Evolutionary conservation across 2,888 invertebrate species (phyloP).

Genomic region (Geotrupes spiniger): DNA sequence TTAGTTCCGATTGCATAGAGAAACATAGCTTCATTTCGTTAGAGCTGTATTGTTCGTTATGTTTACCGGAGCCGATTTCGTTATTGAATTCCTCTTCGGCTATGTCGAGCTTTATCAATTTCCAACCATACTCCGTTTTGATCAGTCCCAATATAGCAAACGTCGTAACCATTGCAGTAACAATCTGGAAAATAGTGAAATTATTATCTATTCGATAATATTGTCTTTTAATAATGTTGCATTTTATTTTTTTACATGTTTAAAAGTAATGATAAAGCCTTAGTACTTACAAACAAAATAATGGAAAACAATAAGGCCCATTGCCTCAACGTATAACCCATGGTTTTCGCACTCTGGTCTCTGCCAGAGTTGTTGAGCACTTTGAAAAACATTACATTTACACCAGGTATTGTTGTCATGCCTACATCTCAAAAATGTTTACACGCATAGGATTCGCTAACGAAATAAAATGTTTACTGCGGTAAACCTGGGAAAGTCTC

Average conservation of each 20-base stretch:
- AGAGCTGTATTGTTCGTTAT: slow-evolving; percentile 22
- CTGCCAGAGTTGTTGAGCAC: background rate
- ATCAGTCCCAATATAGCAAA: slow-evolving; percentile 37
- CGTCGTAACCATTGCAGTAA: slow-evolving; percentile 37
- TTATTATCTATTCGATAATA: background rate
- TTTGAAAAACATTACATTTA: slow-evolving; percentile 3
- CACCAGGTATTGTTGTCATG: slow-evolving; percentile 1
- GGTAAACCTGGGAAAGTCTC: background rate
- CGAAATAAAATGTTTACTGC: slow-evolving; percentile 3
- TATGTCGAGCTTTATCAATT: slow-evolving; percentile 38
- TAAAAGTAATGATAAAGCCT: no score
- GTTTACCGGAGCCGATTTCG: slow-evolving; percentile 21
- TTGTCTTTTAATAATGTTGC: slow-evolving; percentile 7
- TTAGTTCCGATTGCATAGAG: slow-evolving; percentile 32
- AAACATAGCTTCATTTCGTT: slow-evolving; percentile 32
- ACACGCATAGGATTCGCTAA: background rate
- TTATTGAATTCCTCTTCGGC: slow-evolving; percentile 35
- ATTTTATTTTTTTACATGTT: no score
- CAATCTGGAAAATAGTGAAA: slow-evolving; percentile 30
- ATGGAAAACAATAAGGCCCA: slow-evolving; percentile 35
- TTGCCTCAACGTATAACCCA: slow-evolving; percentile 29
- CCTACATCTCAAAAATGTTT: slow-evolving; percentile 2
- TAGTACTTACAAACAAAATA: slow-evolving; percentile 38
- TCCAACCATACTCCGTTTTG: slow-evolving; percentile 39
- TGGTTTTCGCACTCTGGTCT: slow-evolving; percentile 3